Evolutionary conservation across 2,797 vertebrate species (phyloP), one percentile per base, ranked within the genome.

Genomic region (Gephyroberyx darwinii): DNA sequence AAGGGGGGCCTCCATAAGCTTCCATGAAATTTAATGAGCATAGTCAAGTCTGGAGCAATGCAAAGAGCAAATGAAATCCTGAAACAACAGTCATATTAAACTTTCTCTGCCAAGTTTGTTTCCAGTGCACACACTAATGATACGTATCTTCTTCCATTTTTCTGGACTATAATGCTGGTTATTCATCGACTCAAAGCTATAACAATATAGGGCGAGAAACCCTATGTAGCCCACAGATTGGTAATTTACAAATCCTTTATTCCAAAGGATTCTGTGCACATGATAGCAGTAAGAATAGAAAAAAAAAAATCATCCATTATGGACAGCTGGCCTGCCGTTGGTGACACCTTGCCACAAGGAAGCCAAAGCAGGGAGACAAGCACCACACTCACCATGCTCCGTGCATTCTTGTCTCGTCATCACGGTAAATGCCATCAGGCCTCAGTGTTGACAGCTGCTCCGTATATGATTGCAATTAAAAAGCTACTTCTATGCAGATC

Each of bases 11-110:
- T 80, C 78, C 83, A 89, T 92, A 91, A 92, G 91, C 90, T 87
- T 90, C 87, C 85, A 84, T 93, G 87, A 92, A 91, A 93, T 93
- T 90, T 91, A 93, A 92, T 92, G 88, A 93, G 87, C 84, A 91
- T 75, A 74, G 85, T 86, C 81, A 86, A 86, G 80, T 86, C 81
- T 83, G 73, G 72, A 79, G 78, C 74, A 81, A 75, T 69, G 71
- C 72, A 78, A 64, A 60, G 58, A 74, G 69, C 77, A 76, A 81
- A 86, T 78, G 71, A 86, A 77, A 81, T 85, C 88, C 77, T 80
- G 71, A 83, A 81, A 89, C 77, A 86, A 75, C 78, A 65, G 39
- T 52, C 37, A 64, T 31, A 74, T 83, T 81, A 76, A 75, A 80
- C 61, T 66, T 72, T 72, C 54, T 52, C 78, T 77, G 64, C 45